Base-by-base conservation (phyloP, 2,888 invertebrate species). In the Anarsia innoxiella region DNA sequence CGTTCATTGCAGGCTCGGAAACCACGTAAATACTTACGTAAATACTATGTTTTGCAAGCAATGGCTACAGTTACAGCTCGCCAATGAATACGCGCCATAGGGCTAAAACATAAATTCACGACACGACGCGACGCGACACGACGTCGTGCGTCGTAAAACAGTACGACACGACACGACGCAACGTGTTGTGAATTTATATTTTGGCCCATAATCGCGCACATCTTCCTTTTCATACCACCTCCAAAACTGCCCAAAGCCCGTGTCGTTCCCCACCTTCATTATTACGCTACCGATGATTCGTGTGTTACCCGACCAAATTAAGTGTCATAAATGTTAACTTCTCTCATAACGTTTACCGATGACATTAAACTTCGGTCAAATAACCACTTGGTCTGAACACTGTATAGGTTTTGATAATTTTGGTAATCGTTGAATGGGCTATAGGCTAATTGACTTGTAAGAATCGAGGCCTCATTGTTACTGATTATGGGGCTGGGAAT, bases 241-340 rank as follows among this genome's bases (percentile, higher is more conserved):
- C 4, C 32, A 37, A 44, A 47, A 61, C 57, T 50, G 63, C 64
- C 64, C 52, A 66, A 70, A 72, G 69, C 72, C 51, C 61, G 57
- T 61, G 62, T 71, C 67, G 63, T 66, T 68, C 59, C 59, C 60
- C 51, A 70, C 64, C 64, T 63, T 68, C 69, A 74, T 73, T 67
- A 69, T 64, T 52, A 64, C 60, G 72, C 75, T 76, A 72, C 77
- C 66, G 65, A 64, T 57, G 59, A 59, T 56, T 56, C 56, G 48
- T 51, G 57, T 64, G 60, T 65, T 67, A 68, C 59, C 58, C 66
- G 58, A 56, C 64, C 68, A 75, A 79, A 82, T 83, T 83, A 80
- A 72, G 71, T 72, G 75, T 73, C 77, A 72, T 83, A 80, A 83
- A 76, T 59, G 67, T 80, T 77, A 79, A 79, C 68, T 59, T 46